Evolutionary conservation across 2,113 vertebrate genomes (phyloP).

Genomic region (Crypturellus undulatus): DNA sequence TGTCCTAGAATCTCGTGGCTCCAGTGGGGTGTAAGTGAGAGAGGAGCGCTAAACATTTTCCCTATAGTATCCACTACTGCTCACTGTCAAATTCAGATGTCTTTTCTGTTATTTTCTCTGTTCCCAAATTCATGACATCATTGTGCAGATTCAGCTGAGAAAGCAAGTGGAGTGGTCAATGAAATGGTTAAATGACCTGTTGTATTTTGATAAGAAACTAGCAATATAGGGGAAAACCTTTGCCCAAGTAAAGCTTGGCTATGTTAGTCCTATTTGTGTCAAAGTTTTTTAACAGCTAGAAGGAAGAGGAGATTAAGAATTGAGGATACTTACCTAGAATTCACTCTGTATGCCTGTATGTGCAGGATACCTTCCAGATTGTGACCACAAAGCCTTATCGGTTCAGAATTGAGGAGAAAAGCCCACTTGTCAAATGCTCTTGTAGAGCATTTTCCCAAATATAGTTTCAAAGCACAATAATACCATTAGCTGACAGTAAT

Average conservation of each 20-base stretch:
- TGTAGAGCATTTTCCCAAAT: not conserved
- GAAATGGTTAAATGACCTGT: not conserved
- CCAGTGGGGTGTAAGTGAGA: not conserved
- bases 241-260: not conserved
- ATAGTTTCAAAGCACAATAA: not conserved
- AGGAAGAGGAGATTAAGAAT: not conserved
- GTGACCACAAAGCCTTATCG: not conserved
- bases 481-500: not conserved
- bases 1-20: not conserved
- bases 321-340: not conserved
- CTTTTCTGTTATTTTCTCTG: not conserved
- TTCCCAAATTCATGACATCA: not conserved
- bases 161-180: too few species aligned
- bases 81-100: not conserved
- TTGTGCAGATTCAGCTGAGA: not conserved
- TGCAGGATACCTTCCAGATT: not conserved
- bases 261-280: not conserved
- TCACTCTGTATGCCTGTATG: not conserved
- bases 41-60: not conserved
- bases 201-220: not conserved
- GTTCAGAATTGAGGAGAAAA: not conserved
- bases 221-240: not conserved
- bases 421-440: not conserved
- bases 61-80: not conserved
- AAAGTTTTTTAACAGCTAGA: not conserved